Evolutionary conservation across 2,113 vertebrate species (phyloP).

Genomic region (Seriola rivoliana): DNA sequence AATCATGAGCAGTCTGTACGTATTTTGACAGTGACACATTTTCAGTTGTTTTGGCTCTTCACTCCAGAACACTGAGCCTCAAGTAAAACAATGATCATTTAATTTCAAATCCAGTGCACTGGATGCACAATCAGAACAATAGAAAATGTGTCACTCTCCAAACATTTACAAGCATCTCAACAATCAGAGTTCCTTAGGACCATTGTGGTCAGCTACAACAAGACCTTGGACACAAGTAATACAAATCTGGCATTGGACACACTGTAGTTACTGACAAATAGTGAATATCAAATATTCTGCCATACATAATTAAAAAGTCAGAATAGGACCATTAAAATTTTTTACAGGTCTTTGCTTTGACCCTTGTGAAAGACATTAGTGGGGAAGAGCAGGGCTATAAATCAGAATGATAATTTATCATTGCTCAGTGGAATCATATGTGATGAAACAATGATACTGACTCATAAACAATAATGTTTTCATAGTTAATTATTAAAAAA

Average conservation of each 20-base stretch:
- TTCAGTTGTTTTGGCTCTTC: conserved; percentile 1
- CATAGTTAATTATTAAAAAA: conserved; percentile 15
- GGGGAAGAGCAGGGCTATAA: neutral
- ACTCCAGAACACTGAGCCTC: neutral
- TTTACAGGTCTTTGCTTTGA: neutral
- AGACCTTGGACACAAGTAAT: neutral
- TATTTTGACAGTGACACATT: neutral
- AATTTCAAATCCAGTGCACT: neutral
- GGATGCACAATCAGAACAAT: neutral
- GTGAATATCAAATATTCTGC: neutral
- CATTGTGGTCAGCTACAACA: neutral
- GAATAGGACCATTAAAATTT: too few species aligned
- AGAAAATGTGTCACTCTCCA: too few species aligned
- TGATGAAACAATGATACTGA: neutral
- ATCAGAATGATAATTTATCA: neutral
- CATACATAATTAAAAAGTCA: too few species aligned
- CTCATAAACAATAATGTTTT: neutral
- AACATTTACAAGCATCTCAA: neutral
- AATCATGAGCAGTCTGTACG: neutral
- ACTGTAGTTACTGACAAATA: neutral
- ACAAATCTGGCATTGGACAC: neutral
- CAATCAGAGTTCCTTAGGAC: neutral
- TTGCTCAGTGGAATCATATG: neutral
- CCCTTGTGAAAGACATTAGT: neutral
- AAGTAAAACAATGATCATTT: neutral